Evolutionary conservation across 2,888 invertebrate species (phyloP).

Genomic region (Caradrina clavipalpis): DNA sequence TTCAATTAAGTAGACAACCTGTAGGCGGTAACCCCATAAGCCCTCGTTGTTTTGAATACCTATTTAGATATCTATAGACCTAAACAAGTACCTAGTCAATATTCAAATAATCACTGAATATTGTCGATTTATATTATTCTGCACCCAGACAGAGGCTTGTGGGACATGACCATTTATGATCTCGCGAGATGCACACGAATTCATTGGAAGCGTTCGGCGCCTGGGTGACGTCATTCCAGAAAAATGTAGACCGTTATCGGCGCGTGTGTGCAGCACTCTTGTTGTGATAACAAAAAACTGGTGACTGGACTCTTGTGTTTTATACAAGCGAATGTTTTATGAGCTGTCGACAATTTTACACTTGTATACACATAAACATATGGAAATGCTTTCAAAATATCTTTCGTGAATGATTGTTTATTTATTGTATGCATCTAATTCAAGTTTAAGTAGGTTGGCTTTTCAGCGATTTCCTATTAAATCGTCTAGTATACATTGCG

Average conservation of each 20-base stretch:
- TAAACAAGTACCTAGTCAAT: too few species aligned
- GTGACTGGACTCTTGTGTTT: constrained; percentile 11
- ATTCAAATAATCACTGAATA: not conserved
- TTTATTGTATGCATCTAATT: constrained; percentile 8
- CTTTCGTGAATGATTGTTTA: not conserved
- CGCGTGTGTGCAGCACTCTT: constrained; percentile 32
- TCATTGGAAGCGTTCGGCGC: constrained; percentile 13
- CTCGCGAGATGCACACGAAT: not conserved
- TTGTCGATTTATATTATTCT: not conserved
- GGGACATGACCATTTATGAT: constrained; percentile 24
- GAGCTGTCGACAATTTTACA: not conserved
- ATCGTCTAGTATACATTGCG: too few species aligned
- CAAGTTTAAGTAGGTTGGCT: too few species aligned
- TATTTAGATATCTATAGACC: too few species aligned
- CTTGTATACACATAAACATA: not conserved
- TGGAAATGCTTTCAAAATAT: not conserved
- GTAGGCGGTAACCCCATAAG: too few species aligned
- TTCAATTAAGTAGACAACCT: too few species aligned
- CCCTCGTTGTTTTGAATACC: too few species aligned
- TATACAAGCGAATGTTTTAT: constrained; percentile 11
- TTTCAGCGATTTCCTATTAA: too few species aligned
- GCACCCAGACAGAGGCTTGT: not conserved
- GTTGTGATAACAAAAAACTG: constrained; percentile 10
- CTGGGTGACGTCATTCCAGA: constrained; percentile 44
- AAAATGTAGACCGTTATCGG: constrained; percentile 44